Base-by-base conservation (phyloP, 2,113 vertebrate genomes). In the Phaetusa simplex region DNA sequence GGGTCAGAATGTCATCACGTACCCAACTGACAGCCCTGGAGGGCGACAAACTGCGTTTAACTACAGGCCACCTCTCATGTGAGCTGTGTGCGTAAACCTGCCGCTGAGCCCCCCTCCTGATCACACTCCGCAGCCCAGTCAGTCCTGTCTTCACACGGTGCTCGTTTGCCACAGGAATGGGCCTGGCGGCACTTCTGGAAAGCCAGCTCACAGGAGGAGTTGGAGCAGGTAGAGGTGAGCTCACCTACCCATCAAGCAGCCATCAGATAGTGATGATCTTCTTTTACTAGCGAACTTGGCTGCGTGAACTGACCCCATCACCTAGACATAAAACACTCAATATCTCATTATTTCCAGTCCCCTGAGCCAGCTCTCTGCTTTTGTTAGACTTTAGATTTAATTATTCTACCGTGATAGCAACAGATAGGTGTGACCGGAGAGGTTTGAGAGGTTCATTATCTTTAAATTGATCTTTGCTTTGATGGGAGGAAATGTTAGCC, bases 291-390 rank as follows among this genome's bases (percentile, higher is more conserved):
- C 14, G 34, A 73, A 22, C 40, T 16, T 61, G 83, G 64, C 74
- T 56, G 40, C 0, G 9, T 45, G 69, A 76, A 32, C 88, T 82
- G 74, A 62, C 62, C 73, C 70, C 19, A 40, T 62, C 76, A 34
- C 64, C 88, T 72, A 15, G 23, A 30, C 40, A 12, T 15, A 26
- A 73, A 76, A 70, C 55, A 55, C 67, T 90, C 82, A 34, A 12
- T 50, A 61, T 49, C 84, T 85, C 55, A 34, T 59, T 49, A 65
- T 94, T 74, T 78, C 85, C 71, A 72, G 56, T 45, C 88, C 67
- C 56, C 80, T 62, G 79, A 88, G 91, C 83, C 88, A 94, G 76
- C 85, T 74, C 74, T 64, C 76, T 67, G 59, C 81, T 82, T 78
- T 85, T 52, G 22, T 82, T 49, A 59, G 55, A 24, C 34, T 82